These are phyloP conservation scores for Heteropelma amictum DNA, from an alignment of 2,888 invertebrate species.

Conservation along the genomic window DNA sequence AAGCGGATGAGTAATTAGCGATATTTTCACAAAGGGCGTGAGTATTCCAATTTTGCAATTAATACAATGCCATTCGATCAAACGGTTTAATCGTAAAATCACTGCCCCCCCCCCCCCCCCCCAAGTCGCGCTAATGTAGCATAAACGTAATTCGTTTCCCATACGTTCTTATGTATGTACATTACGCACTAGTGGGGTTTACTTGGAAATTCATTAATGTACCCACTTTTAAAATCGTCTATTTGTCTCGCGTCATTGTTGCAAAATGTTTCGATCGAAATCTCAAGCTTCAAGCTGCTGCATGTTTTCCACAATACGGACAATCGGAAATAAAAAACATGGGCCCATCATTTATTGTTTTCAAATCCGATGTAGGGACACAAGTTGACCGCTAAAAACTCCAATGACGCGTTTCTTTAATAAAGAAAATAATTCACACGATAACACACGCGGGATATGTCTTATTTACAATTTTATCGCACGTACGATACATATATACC, in stretches of 20 bases:
- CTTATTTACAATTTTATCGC: no score
- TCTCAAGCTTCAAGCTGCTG: background rate
- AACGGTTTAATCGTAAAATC: background rate
- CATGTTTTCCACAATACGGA: background rate
- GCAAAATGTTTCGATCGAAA: background rate
- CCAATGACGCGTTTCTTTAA: no score
- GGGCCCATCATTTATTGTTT: no score
- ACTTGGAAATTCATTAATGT: no score
- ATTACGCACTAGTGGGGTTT: no score
- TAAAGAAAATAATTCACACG: no score
- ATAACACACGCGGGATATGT: no score
- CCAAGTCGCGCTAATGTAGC: background rate
- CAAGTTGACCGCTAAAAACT: no score
- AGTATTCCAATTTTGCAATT: constrained; percentile 22
- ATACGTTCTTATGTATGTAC: no score
- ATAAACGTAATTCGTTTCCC: background rate
- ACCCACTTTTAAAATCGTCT: background rate
- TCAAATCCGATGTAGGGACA: no score
- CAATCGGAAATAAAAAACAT: background rate
- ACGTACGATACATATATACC: no score
- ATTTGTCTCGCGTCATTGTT: background rate
- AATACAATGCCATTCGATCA: background rate
- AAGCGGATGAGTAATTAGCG: constrained; percentile 9
- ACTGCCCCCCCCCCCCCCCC: background rate
- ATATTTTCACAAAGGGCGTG: constrained; percentile 32